phyloP scores from a whole-genome alignment of 2,797 vertebrate genomes.

The Characodon lateralis region DNA sequence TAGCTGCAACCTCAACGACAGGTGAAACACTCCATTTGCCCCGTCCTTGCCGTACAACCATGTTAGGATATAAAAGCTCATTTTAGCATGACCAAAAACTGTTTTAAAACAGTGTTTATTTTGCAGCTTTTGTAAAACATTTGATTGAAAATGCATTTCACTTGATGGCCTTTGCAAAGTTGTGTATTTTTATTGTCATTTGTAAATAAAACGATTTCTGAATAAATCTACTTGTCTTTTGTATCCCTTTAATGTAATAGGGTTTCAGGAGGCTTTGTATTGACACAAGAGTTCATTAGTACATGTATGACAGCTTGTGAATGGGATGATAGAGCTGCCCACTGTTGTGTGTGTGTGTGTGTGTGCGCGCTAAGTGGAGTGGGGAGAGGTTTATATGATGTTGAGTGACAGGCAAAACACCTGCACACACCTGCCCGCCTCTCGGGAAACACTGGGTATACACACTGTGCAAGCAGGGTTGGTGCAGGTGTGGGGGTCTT shows the following conservation, averaged over 20 bases:
- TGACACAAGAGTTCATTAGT: constrained; percentile 68
- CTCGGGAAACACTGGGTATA: constrained; percentile 51
- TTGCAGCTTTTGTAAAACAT: constrained; percentile 31
- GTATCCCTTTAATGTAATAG: constrained; percentile 16
- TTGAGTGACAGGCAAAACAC: constrained; percentile 78
- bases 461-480: constrained; percentile 15
- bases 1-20: constrained; percentile 69
- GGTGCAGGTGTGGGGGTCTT: constrained; percentile 30
- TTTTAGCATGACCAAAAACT: constrained; percentile 63
- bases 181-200: constrained; percentile 43
- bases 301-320: constrained; percentile 62
- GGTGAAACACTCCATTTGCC: constrained; percentile 48
- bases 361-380: constrained; percentile 34
- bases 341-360: constrained; percentile 37
- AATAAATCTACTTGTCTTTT: not conserved
- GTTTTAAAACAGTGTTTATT: not conserved
- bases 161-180: not conserved
- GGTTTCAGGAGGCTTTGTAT: constrained; percentile 62
- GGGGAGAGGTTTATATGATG: constrained; percentile 60
- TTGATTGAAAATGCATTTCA: constrained; percentile 42
- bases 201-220: constrained; percentile 75
- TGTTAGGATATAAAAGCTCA: constrained; percentile 37
- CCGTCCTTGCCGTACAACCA: constrained; percentile 21
- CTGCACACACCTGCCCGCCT: constrained; percentile 80
- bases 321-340: constrained; percentile 49